phyloP scores from a whole-genome alignment of 2,797 vertebrate species.

The Streptopelia turtur region DNA sequence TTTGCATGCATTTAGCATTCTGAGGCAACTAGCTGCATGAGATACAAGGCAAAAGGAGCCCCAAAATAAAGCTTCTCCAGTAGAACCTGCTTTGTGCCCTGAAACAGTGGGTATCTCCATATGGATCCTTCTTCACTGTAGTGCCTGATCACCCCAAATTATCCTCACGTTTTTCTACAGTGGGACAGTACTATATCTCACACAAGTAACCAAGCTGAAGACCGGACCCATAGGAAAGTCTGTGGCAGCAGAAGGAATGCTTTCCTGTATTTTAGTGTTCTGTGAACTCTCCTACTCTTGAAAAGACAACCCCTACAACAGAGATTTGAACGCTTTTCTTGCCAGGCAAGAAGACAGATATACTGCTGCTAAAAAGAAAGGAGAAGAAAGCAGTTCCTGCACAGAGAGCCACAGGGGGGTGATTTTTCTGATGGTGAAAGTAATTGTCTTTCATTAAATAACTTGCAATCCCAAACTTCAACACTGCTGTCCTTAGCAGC shows the following conservation, averaged over 20 bases:
- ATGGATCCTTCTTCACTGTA: background rate
- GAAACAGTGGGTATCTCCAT: background rate
- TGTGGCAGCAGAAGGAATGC: background rate
- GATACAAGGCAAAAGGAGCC: background rate
- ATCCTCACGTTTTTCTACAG: background rate
- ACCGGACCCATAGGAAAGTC: background rate
- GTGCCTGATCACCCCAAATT: background rate
- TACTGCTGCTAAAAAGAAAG: background rate
- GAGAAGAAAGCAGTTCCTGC: background rate
- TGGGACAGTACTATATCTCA: background rate
- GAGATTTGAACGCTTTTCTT: background rate
- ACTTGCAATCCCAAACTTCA: slow-evolving; percentile 10
- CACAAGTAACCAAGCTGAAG: background rate
- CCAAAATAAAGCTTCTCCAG: background rate
- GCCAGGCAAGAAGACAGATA: background rate
- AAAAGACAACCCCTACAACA: background rate
- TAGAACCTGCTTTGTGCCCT: background rate
- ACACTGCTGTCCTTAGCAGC: background rate
- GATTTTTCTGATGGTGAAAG: slow-evolving; percentile 19
- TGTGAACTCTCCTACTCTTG: background rate
- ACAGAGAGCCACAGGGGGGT: background rate
- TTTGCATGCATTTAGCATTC: background rate
- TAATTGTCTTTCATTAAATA: slow-evolving; percentile 48
- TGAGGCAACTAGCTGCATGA: background rate
- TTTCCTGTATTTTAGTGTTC: background rate